phyloP scores from a whole-genome alignment of 2,888 invertebrate genomes.

The Steinernema carpocapsae region DNA sequence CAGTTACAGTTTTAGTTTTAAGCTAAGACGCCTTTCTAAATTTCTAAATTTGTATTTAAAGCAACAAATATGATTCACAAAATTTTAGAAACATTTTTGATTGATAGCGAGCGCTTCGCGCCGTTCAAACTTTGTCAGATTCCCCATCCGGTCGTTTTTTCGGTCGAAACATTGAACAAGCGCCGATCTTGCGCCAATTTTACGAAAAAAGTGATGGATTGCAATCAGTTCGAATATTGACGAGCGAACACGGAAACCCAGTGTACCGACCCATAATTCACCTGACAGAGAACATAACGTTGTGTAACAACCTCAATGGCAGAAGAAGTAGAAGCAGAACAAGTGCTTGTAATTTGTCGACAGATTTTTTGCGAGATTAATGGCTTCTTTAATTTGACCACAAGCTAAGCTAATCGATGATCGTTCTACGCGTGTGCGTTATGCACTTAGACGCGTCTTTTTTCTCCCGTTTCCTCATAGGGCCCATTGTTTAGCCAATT shows the following conservation, averaged over 20 bases:
- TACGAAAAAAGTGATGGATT: conserved; percentile 1
- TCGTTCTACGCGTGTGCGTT: neutral
- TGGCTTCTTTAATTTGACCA: neutral
- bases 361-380: conserved; percentile 18
- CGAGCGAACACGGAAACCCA: neutral
- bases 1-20: too few species aligned
- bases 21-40: too few species aligned
- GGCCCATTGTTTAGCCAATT: too few species aligned
- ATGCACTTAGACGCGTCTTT: too few species aligned
- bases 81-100: too few species aligned
- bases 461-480: too few species aligned
- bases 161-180: neutral
- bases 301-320: neutral
- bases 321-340: conserved; percentile 19
- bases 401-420: too few species aligned
- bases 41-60: too few species aligned
- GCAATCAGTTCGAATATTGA: neutral
- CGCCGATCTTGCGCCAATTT: neutral
- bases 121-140: too few species aligned
- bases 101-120: too few species aligned
- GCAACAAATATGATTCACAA: too few species aligned
- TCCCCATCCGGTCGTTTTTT: too few species aligned
- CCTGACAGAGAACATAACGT: conserved; percentile 8
- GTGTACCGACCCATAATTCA: conserved; percentile 7
- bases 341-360: conserved; percentile 27